Conservation (phyloP, 2,113 vertebrate species). For the Sphaerodactylus townsendi region DNA sequence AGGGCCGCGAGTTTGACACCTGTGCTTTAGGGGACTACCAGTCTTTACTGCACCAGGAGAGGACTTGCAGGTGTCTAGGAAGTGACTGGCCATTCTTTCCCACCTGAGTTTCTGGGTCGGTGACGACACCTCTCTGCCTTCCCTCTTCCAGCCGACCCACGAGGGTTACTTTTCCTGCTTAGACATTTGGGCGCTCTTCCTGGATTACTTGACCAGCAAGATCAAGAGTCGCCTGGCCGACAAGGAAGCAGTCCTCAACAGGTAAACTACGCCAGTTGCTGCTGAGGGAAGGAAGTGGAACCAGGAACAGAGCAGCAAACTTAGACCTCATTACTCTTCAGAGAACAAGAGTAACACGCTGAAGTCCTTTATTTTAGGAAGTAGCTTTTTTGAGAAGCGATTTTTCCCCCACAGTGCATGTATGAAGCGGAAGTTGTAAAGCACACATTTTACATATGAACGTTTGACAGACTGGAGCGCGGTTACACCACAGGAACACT, state of each 20-base stretch:
- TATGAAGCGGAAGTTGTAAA: neutral
- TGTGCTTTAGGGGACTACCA: too few species aligned
- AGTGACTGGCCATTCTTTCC: neutral
- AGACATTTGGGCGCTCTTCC: constrained; percentile 96
- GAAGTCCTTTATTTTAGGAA: neutral
- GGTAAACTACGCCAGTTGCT: constrained; percentile 48
- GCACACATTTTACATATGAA: constrained; percentile 31
- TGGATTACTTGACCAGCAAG: constrained; percentile 97
- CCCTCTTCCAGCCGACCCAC: constrained; percentile 86
- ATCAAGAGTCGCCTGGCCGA: constrained; percentile 94
- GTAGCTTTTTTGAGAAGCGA: neutral
- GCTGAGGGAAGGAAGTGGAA: neutral
- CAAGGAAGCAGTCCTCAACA: constrained; percentile 92
- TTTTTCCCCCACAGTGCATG: constrained; percentile 37
- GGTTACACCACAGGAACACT: constrained; percentile 45
- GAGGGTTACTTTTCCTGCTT: constrained; percentile 98
- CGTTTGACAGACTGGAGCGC: constrained; percentile 39
- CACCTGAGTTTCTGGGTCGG: fast-evolving
- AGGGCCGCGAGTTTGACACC: too few species aligned
- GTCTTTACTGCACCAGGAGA: too few species aligned
- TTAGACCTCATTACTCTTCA: neutral
- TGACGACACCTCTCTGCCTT: fast-evolving
- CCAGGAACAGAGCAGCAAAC: neutral
- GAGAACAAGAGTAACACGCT: too few species aligned
- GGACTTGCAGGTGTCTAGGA: neutral